Conservation (phyloP, 2,797 vertebrate genomes). For the Schizopygopsis malacanthus region DNA sequence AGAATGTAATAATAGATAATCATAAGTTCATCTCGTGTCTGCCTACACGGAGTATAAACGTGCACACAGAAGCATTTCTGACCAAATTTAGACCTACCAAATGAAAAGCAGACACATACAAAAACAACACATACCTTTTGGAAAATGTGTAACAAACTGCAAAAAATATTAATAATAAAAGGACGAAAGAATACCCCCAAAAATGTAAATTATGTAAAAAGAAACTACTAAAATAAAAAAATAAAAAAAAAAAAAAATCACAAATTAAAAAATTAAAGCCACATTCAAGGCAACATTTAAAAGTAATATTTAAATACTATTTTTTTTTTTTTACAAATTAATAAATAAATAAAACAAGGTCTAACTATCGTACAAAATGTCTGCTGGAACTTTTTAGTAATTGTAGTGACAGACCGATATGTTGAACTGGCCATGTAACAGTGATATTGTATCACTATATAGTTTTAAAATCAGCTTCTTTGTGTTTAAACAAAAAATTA, state of each 20-base stretch:
- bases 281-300: background rate
- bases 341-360: background rate
- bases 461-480: background rate
- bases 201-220: background rate
- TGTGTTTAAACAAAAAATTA: background rate
- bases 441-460: background rate
- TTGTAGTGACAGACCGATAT: slow-evolving; percentile 3
- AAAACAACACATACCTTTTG: background rate
- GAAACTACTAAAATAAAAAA: background rate
- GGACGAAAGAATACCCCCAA: no score
- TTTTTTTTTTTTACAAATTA: no score
- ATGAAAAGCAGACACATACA: background rate
- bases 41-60: background rate
- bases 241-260: background rate
- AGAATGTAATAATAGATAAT: slow-evolving; percentile 18
- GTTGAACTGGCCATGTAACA: background rate
- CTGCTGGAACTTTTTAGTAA: background rate
- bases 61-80: background rate
- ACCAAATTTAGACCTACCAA: background rate
- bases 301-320: background rate
- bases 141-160: background rate
- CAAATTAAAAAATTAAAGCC: background rate
- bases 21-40: background rate
- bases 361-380: background rate
- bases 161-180: background rate